A percentile compares a stretch with the other conserved stretches of the same genome.
These are phyloP conservation scores for Silurus glanis DNA, from an alignment of 2,113 vertebrate genomes.

Conservation along the genomic window DNA sequence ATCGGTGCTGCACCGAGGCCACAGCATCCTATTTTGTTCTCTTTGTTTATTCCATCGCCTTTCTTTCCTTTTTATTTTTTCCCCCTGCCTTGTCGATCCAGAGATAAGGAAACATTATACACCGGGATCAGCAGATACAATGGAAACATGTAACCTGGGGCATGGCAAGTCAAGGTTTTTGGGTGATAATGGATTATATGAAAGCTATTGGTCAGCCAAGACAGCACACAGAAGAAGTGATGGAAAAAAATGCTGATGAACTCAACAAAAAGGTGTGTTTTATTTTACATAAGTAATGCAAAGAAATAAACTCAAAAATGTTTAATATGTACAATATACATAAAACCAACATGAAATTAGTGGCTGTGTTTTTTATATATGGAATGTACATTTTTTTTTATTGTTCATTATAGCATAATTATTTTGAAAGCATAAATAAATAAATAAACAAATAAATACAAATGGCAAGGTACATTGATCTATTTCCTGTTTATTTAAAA, in stretches of 20 bases:
- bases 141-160: constrained; percentile 18
- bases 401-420: no score
- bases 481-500: background rate
- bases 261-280: background rate
- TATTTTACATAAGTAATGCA: background rate
- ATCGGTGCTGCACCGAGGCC: constrained; percentile 45
- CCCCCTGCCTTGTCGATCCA: background rate
- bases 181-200: constrained; percentile 27
- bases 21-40: constrained; percentile 35
- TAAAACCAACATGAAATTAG: no score
- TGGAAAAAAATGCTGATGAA: background rate
- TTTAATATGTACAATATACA: no score
- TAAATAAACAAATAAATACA: background rate
- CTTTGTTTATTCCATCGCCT: constrained; percentile 27
- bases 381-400: no score
- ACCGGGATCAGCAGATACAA: constrained; percentile 18
- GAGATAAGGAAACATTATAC: constrained; percentile 29
- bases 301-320: background rate
- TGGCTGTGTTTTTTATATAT: no score
- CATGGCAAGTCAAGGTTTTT: background rate
- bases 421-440: background rate
- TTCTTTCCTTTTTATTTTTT: constrained; percentile 2
- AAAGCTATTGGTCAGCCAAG: constrained; percentile 5
- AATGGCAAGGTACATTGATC: background rate
- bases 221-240: background rate